phyloP scores from a whole-genome alignment of 2,888 invertebrate genomes.

The Nomada fucata region DNA sequence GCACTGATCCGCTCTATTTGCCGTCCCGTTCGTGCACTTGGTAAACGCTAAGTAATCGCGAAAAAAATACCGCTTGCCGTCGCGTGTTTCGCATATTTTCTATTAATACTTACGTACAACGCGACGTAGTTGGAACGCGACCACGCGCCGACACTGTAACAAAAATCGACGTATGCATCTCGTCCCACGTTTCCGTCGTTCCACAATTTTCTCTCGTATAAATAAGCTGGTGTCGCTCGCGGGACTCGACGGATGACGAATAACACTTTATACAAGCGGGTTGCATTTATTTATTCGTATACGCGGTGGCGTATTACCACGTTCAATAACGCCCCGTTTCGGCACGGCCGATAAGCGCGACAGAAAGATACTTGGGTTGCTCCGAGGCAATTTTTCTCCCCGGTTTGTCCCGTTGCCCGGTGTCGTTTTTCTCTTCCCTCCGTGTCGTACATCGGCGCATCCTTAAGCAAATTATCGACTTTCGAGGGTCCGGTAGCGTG shows the following conservation, averaged over 20 bases:
- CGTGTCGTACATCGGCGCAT: background rate
- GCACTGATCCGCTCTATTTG: conserved; percentile 58
- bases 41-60: conserved; percentile 36
- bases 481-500: conserved; percentile 21
- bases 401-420: background rate
- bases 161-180: background rate
- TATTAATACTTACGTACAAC: conserved; percentile 22
- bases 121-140: background rate
- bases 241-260: conserved; percentile 50
- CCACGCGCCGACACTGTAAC: background rate
- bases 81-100: conserved; percentile 14
- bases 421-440: background rate
- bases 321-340: conserved; percentile 58
- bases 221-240: conserved; percentile 19
- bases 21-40: conserved; percentile 18
- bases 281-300: conserved; percentile 67
- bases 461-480: conserved; percentile 48
- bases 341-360: conserved; percentile 30
- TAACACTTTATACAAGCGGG: conserved; percentile 52
- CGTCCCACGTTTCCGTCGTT: background rate
- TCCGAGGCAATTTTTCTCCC: background rate
- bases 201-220: conserved; percentile 21
- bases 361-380: background rate
- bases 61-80: conserved; percentile 17
- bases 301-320: conserved; percentile 52